phyloP scores from a whole-genome alignment of 2,888 invertebrate species.

The Epinotia ramella region DNA sequence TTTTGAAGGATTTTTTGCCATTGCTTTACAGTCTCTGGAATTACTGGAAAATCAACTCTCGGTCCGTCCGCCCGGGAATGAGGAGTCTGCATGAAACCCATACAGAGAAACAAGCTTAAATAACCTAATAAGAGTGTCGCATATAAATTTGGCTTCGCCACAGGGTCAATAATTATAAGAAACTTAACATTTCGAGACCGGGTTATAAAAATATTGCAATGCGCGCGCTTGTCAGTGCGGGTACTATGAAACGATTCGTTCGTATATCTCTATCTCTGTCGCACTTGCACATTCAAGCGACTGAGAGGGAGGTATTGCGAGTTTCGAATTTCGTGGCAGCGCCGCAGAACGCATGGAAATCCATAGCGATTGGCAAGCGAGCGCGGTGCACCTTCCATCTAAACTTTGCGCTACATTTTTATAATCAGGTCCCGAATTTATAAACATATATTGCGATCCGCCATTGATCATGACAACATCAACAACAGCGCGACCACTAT shows the following conservation, averaged over 20 bases:
- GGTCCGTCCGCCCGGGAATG: background rate
- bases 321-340: too few relatives aligned
- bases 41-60: background rate
- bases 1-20: background rate
- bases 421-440: background rate
- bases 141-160: constrained; percentile 12
- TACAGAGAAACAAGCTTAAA: constrained; percentile 17
- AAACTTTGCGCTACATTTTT: background rate
- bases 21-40: background rate
- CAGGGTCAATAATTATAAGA: constrained; percentile 1
- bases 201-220: background rate
- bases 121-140: constrained; percentile 11
- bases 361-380: too few relatives aligned
- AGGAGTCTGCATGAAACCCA: constrained; percentile 4
- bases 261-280: too few relatives aligned
- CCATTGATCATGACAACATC: constrained; percentile 4
- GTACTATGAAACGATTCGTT: too few relatives aligned
- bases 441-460: background rate
- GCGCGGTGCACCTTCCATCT: too few relatives aligned
- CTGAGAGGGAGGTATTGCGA: too few relatives aligned
- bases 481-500: background rate
- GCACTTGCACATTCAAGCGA: too few relatives aligned
- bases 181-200: background rate
- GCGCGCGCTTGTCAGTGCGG: too few relatives aligned
- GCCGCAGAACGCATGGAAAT: too few relatives aligned